Percentiles rank a stretch among this genome's conserved stretches.
phyloP scores from a whole-genome alignment of 2,888 invertebrate species.

The Parnassius mnemosyne region DNA sequence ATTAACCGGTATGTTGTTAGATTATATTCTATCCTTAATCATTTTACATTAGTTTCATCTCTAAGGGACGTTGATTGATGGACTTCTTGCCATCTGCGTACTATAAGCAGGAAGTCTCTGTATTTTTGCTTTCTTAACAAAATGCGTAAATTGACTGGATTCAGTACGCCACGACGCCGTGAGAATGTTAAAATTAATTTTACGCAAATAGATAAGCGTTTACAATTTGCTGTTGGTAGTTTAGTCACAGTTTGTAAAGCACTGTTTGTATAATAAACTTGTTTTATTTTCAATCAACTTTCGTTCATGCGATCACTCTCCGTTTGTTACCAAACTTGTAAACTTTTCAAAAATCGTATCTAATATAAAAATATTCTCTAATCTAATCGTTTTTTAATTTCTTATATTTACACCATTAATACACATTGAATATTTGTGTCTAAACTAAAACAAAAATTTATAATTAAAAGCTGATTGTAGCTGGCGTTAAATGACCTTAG shows the following conservation, averaged over 20 bases:
- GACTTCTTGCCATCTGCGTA: constrained; percentile 2
- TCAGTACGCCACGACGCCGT: constrained; percentile 19
- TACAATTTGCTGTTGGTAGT: constrained; percentile 3
- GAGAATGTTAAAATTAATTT: constrained; percentile 24
- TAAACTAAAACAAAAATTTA: too few relatives aligned
- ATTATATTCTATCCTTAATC: too few relatives aligned
- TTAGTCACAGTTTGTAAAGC: constrained; percentile 16
- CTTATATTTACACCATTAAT: too few relatives aligned
- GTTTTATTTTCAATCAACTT: constrained; percentile 8
- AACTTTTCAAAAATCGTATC: background rate
- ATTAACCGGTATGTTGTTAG: too few relatives aligned
- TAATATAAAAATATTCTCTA: too few relatives aligned
- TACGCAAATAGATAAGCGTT: constrained; percentile 13
- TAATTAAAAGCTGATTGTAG: too few relatives aligned
- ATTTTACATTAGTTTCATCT: too few relatives aligned
- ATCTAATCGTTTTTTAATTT: too few relatives aligned
- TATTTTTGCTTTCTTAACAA: background rate
- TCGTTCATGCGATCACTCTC: constrained; percentile 3
- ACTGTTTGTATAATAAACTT: constrained; percentile 4
- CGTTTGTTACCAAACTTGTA: constrained; percentile 8
- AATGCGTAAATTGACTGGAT: constrained; percentile 15
- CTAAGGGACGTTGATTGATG: constrained; percentile 7
- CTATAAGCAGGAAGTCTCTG: constrained; percentile 5
- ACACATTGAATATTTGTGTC: too few relatives aligned
- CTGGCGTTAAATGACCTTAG: too few relatives aligned